Conservation (phyloP, 2,888 invertebrate species). For the Oscheius sp. region DNA sequence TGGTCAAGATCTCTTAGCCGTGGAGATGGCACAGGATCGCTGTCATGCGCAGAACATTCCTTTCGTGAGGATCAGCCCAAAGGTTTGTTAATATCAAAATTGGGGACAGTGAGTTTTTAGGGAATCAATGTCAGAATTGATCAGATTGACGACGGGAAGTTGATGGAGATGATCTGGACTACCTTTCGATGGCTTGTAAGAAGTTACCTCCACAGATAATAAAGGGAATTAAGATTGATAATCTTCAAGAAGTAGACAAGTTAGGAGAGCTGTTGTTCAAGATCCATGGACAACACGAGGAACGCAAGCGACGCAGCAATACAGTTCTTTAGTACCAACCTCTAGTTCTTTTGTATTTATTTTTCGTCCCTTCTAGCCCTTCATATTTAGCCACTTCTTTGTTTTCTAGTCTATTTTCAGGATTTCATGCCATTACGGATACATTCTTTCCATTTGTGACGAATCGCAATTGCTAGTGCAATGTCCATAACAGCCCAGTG, state of each 20-base stretch:
- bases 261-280: constrained; percentile 53
- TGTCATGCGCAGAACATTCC: constrained; percentile 64
- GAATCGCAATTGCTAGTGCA: constrained; percentile 5
- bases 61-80: constrained; percentile 61
- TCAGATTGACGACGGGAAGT: constrained; percentile 62
- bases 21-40: constrained; percentile 62
- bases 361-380: neutral
- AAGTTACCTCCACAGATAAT: neutral
- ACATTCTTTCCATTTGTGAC: neutral
- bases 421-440: constrained; percentile 15
- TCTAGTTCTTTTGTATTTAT: neutral
- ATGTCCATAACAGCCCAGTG: constrained; percentile 2
- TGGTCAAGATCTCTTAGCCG: constrained; percentile 63
- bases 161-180: constrained; percentile 67
- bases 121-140: constrained; percentile 65
- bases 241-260: constrained; percentile 51
- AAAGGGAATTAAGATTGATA: constrained; percentile 42
- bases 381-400: constrained; percentile 16
- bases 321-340: constrained; percentile 50
- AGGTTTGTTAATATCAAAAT: constrained; percentile 11
- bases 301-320: constrained; percentile 53
- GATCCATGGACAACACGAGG: constrained; percentile 45
- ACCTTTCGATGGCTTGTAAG: constrained; percentile 59
- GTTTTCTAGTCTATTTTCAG: neutral
- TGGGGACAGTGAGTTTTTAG: constrained; percentile 6